Conservation (phyloP, 2,113 vertebrate species). For the Tonatia bakeri region DNA sequence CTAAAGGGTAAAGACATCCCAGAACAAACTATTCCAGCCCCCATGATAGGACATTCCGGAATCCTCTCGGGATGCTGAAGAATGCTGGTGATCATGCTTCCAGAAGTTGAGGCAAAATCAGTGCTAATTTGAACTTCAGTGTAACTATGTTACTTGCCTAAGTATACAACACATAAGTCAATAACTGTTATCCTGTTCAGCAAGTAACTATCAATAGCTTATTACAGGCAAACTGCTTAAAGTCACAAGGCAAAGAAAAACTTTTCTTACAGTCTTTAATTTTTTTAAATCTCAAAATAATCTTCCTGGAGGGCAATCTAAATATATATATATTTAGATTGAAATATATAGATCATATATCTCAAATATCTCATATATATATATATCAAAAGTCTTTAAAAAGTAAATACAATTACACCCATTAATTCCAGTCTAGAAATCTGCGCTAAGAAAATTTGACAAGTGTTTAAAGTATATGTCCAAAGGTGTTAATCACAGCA, state of each 20-base stretch:
- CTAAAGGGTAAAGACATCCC: background rate
- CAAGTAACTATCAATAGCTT: background rate
- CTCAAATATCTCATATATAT: no score
- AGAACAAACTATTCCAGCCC: conserved; percentile 49
- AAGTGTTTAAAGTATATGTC: background rate
- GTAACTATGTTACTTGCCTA: background rate
- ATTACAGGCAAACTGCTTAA: background rate
- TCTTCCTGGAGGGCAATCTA: background rate
- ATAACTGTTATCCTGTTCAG: background rate
- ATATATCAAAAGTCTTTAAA: background rate
- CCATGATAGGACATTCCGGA: conserved; percentile 30
- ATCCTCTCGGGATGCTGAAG: conserved; percentile 26
- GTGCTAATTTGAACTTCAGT: background rate
- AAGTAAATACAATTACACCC: background rate
- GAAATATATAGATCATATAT: background rate
- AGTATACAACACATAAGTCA: background rate
- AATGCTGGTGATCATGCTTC: background rate
- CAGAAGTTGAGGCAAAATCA: conserved; percentile 14
- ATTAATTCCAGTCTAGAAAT: background rate
- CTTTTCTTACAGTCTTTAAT: background rate
- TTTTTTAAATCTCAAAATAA: background rate
- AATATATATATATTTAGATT: background rate
- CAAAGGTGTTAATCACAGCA: background rate
- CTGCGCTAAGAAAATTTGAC: background rate
- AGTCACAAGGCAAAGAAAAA: background rate